phyloP scores from a whole-genome alignment of 2,113 vertebrate species.

The Colaptes auratus region DNA sequence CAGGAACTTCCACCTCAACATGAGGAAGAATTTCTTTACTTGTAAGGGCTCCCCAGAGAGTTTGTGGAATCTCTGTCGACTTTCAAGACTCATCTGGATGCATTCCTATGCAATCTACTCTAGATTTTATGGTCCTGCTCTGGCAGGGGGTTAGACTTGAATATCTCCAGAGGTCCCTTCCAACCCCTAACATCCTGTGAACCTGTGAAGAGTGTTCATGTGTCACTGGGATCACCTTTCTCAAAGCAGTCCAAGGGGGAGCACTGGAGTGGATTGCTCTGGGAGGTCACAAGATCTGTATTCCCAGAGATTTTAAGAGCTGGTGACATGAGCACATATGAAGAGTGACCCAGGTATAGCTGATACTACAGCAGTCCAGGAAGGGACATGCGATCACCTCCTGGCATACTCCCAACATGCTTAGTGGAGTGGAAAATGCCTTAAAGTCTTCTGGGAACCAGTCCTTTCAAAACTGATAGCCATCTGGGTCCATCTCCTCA shows the following conservation, averaged over 20 bases:
- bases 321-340: fast-evolving
- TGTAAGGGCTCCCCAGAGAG: too few species aligned
- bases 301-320: neutral
- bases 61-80: too few species aligned
- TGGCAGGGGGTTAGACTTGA: too few species aligned
- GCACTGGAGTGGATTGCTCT: neutral
- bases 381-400: neutral
- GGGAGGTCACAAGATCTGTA: neutral
- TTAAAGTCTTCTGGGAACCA: neutral
- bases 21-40: too few species aligned
- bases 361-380: neutral
- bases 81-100: too few species aligned
- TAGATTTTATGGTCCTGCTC: too few species aligned
- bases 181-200: too few species aligned
- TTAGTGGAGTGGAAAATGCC: neutral
- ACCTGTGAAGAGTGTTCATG: neutral
- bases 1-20: too few species aligned
- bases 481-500: neutral
- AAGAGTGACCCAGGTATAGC: neutral
- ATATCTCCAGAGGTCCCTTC: too few species aligned
- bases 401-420: neutral
- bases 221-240: neutral
- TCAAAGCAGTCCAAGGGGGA: neutral
- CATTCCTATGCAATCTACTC: too few species aligned
- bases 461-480: neutral